Evolutionary conservation across 2,888 invertebrate genomes (phyloP).

Genomic region (Ceramica pisi): DNA sequence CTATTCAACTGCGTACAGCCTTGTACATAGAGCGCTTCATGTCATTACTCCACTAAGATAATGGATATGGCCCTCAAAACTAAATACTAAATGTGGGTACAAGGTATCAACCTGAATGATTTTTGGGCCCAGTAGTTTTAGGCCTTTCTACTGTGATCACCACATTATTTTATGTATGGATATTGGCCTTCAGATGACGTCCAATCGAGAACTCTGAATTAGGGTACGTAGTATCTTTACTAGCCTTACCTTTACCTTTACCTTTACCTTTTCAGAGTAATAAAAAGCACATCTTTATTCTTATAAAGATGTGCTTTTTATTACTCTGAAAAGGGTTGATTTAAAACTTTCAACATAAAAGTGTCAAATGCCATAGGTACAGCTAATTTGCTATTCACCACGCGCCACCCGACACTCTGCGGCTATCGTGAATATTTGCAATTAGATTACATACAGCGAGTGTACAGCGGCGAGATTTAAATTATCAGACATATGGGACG

Average conservation of each 20-base stretch:
- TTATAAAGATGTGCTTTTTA: neutral
- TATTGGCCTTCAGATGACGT: too few species aligned
- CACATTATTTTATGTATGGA: neutral
- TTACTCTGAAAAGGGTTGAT: slow-evolving; percentile 15
- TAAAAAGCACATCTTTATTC: too few species aligned
- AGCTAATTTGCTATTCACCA: slow-evolving; percentile 73
- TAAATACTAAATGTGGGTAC: neutral
- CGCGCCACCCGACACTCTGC: slow-evolving; percentile 63
- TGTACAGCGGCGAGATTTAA: slow-evolving; percentile 70
- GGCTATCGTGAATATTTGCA: slow-evolving; percentile 77
- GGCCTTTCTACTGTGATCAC: neutral
- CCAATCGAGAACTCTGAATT: too few species aligned
- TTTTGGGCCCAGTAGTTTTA: too few species aligned
- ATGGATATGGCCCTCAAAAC: neutral
- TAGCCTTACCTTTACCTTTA: too few species aligned
- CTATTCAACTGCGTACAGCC: slow-evolving; percentile 17
- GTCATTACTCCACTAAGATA: neutral
- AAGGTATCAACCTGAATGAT: neutral
- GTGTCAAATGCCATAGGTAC: slow-evolving; percentile 30
- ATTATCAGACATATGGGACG: slow-evolving; percentile 67
- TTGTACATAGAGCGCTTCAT: slow-evolving; percentile 15
- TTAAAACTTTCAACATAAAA: slow-evolving; percentile 9
- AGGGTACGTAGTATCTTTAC: too few species aligned
- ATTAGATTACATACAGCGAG: slow-evolving; percentile 76
- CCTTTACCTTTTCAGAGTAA: too few species aligned